These are phyloP conservation scores for Megamerina dolium DNA, from an alignment of 2,888 invertebrate genomes.

Conservation along the genomic window DNA sequence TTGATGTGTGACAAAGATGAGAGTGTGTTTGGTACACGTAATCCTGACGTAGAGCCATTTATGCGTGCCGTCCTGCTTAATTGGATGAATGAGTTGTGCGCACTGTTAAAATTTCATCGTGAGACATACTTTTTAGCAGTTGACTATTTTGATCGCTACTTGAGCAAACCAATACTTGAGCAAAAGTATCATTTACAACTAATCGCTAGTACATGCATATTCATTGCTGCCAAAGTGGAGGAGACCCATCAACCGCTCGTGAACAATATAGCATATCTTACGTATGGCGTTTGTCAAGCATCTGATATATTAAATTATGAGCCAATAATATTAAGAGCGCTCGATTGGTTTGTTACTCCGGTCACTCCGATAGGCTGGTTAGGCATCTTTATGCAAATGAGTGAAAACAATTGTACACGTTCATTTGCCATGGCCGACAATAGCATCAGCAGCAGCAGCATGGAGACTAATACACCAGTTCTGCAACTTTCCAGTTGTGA, in stretches of 20 bases:
- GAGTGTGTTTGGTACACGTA: conserved; percentile 63
- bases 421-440: conserved; percentile 17
- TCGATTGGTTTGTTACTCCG: conserved; percentile 85
- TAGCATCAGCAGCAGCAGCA: conserved; percentile 17
- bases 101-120: conserved; percentile 90
- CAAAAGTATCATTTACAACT: conserved; percentile 88
- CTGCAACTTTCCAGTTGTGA: conserved; percentile 84
- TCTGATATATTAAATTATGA: conserved; percentile 76
- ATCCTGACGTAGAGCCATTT: conserved; percentile 77
- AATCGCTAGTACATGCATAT: conserved; percentile 87
- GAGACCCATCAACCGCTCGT: conserved; percentile 98
- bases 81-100: conserved; percentile 97
- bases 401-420: conserved; percentile 53
- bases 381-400: conserved; percentile 87
- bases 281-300: conserved; percentile 91
- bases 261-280: conserved; percentile 91
- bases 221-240: conserved; percentile 81
- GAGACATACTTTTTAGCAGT: conserved; percentile 94
- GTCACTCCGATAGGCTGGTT: conserved; percentile 91
- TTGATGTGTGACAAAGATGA: conserved; percentile 83
- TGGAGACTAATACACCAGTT: conserved; percentile 51
- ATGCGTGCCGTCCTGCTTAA: conserved; percentile 95
- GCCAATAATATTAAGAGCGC: conserved; percentile 65
- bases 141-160: conserved; percentile 91
- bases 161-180: conserved; percentile 70